Evolutionary conservation across 2,888 invertebrate genomes (phyloP).

Genomic region (Onchidella celtica): DNA sequence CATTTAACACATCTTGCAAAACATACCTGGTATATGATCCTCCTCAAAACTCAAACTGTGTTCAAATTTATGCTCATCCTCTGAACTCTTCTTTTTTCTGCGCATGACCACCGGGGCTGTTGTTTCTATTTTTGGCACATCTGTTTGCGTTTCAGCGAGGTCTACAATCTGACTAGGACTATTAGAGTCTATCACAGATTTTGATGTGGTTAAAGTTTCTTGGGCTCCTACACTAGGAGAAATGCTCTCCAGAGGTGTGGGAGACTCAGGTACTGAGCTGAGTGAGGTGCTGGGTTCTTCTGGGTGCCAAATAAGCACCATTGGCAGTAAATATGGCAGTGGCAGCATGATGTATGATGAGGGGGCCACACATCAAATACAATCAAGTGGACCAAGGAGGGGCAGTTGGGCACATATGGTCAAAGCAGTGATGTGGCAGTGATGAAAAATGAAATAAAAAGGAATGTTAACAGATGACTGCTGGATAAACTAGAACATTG

Average conservation of each 20-base stretch:
- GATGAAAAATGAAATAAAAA: slow-evolving; percentile 12
- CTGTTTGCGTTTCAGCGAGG: not conserved
- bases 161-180: slow-evolving; percentile 31
- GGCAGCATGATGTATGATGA: too few relatives aligned
- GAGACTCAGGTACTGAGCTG: not conserved
- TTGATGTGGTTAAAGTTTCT: not conserved
- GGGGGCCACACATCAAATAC: too few relatives aligned
- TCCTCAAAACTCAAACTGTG: slow-evolving; percentile 55
- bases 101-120: slow-evolving; percentile 9
- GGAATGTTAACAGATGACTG: not conserved
- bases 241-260: not conserved
- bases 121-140: not conserved
- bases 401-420: not conserved
- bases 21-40: slow-evolving; percentile 60
- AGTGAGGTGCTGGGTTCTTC: not conserved
- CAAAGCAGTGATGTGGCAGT: slow-evolving; percentile 7
- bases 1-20: not conserved
- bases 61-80: slow-evolving; percentile 35
- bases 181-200: slow-evolving; percentile 28
- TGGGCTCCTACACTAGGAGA: not conserved
- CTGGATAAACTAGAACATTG: not conserved
- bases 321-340: too few relatives aligned
- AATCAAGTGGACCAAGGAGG: not conserved
- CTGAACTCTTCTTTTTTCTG: slow-evolving; percentile 8
- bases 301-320: slow-evolving; percentile 1